Percentiles rank a stretch among this genome's conserved stretches.
These are phyloP conservation scores for Furnarius figulus DNA, from an alignment of 2,113 vertebrate genomes.

Conservation along the genomic window DNA sequence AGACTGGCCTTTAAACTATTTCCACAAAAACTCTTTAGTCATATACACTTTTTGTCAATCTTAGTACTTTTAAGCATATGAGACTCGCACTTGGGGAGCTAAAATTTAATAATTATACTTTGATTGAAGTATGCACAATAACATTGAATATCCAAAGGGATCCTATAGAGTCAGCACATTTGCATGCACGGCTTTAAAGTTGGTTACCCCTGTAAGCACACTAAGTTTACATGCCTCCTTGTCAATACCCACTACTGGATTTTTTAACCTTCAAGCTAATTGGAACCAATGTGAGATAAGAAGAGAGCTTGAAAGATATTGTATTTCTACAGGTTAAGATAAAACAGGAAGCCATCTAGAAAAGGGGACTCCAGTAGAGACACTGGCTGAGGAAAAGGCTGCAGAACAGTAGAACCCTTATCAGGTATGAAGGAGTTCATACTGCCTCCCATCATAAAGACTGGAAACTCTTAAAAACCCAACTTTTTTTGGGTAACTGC, in stretches of 20 bases:
- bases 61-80: neutral
- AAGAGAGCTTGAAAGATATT: neutral
- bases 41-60: neutral
- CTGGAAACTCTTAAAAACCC: neutral
- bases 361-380: neutral
- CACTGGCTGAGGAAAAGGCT: neutral
- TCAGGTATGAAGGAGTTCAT: neutral
- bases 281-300: neutral
- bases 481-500: neutral
- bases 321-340: neutral
- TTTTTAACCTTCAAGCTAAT: neutral
- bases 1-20: neutral
- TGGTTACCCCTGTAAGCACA: neutral
- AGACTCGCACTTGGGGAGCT: neutral
- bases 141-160: neutral
- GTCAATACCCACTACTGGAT: neutral
- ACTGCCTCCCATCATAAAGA: neutral
- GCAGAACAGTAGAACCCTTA: neutral
- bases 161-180: neutral
- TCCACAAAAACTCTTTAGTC: neutral
- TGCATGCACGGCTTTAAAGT: neutral
- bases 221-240: neutral
- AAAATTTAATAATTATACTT: neutral
- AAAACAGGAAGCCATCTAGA: neutral
- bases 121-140: neutral